Conservation (phyloP, 2,888 invertebrate genomes). For the Ypsolopha sequella region DNA sequence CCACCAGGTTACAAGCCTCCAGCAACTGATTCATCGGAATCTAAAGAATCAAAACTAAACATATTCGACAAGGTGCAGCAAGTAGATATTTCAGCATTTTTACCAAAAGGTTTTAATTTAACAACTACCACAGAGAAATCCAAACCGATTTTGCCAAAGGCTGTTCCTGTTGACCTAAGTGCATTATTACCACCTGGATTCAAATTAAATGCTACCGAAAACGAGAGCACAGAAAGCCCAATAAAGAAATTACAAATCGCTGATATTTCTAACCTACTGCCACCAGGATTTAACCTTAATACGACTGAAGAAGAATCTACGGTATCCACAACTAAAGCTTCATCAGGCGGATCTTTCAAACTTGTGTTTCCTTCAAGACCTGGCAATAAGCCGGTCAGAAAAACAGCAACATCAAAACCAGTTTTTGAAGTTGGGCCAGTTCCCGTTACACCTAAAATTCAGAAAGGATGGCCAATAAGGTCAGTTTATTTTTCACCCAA, state of each 20-base stretch:
- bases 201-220: constrained; percentile 43
- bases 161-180: constrained; percentile 60
- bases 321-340: constrained; percentile 42
- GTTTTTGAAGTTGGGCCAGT: constrained; percentile 49
- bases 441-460: constrained; percentile 74
- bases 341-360: constrained; percentile 66
- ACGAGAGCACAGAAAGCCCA: constrained; percentile 19
- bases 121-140: constrained; percentile 37
- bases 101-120: constrained; percentile 74
- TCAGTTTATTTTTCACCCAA: constrained; percentile 22
- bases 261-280: constrained; percentile 34
- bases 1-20: constrained; percentile 76
- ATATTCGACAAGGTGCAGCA: constrained; percentile 36
- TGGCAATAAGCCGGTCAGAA: constrained; percentile 72
- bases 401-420: constrained; percentile 71
- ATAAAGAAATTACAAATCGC: constrained; percentile 37
- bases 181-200: constrained; percentile 75
- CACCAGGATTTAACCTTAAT: constrained; percentile 64
- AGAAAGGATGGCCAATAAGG: constrained; percentile 89
- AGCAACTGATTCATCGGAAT: constrained; percentile 29
- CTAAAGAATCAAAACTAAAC: constrained; percentile 32
- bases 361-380: constrained; percentile 86
- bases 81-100: constrained; percentile 68
- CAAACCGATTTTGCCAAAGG: constrained; percentile 27
- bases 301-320: constrained; percentile 25